Evolutionary conservation across 2,888 invertebrate genomes (phyloP).

Genomic region (Hypsopygia costalis): DNA sequence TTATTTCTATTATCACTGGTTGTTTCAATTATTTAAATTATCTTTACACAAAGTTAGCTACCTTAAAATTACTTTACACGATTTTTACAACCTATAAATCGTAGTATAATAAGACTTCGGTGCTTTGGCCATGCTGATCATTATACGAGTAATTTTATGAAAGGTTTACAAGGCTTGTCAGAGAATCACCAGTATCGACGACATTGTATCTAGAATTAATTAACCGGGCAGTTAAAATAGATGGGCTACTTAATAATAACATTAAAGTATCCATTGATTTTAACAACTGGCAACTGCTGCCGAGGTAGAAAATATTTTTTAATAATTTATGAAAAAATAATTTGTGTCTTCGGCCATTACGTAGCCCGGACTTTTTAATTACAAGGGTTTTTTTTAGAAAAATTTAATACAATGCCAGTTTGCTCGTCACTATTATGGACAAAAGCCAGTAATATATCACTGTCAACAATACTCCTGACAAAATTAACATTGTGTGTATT

Average conservation of each 20-base stretch:
- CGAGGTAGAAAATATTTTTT: too few relatives aligned
- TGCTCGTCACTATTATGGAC: neutral
- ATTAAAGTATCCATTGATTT: too few relatives aligned
- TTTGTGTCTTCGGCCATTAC: too few relatives aligned
- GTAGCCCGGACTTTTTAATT: too few relatives aligned
- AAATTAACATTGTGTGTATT: slow-evolving; percentile 34
- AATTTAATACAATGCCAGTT: too few relatives aligned
- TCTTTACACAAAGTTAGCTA: slow-evolving; percentile 44
- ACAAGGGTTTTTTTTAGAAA: too few relatives aligned
- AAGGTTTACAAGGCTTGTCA: slow-evolving; percentile 16
- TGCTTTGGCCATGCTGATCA: slow-evolving; percentile 72
- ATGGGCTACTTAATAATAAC: too few relatives aligned
- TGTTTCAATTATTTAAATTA: slow-evolving; percentile 54
- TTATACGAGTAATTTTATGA: slow-evolving; percentile 39
- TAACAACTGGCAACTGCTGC: too few relatives aligned
- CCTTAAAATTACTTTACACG: slow-evolving; percentile 55
- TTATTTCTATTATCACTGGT: slow-evolving; percentile 78
- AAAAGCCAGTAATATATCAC: slow-evolving; percentile 61
- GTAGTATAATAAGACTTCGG: slow-evolving; percentile 63
- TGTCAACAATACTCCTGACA: slow-evolving; percentile 59
- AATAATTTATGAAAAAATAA: too few relatives aligned
- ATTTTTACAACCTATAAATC: slow-evolving; percentile 65
- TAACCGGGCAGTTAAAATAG: slow-evolving; percentile 3
- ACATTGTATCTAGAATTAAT: slow-evolving; percentile 15
- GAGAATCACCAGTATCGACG: slow-evolving; percentile 15